Evolutionary conservation across 2,113 vertebrate genomes (phyloP), one percentile per base, ranked within the genome.

Genomic region (Regulus satrapa): DNA sequence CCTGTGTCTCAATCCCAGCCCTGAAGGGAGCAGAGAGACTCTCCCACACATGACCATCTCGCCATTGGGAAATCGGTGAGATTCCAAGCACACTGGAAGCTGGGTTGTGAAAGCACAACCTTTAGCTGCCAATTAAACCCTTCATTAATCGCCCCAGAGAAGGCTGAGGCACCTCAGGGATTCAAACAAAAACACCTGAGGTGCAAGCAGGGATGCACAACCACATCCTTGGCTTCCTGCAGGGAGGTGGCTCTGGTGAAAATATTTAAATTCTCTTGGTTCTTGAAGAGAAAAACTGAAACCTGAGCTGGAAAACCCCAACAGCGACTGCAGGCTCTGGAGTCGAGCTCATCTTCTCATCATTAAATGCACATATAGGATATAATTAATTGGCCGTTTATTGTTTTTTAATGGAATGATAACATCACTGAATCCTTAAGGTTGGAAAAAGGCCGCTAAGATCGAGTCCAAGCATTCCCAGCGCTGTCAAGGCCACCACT

Each of bases 201-300:
- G 17, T 25, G 58, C 10, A 15, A 21, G 46, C 34, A 34, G 56
- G 76, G 75, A 40, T 19, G 8, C 41, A 20, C 58, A 67, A 3
- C 32, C 63, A 49, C 73, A 51, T 13, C 46, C 49, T 5, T 1
- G 75, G 55, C 54, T 1, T 75, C n/a, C 79, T 62, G 56, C 41
- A 13, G 0, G 18, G 59, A 26, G 5, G 2, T n/a, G 36, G 52
- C 52, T n/a, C 76, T 64, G 58, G 8, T 1, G 1, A 31, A 43
- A 76, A 29, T 7, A 18, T 12, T 41, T 72, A 23, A 24, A 34
- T 26, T 26, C 52, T 40, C 8, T 8, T 45, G 28, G 12, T 3
- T 83, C 55, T 52, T 36, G n/a, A 69, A 61, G 49, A 63, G 34
- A 64, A 92, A 45, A 83, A 29, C 13, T 56, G 62, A 48, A 82